These are phyloP conservation scores for Columba livia DNA, from an alignment of 2,113 vertebrate species.

Conservation along the genomic window DNA sequence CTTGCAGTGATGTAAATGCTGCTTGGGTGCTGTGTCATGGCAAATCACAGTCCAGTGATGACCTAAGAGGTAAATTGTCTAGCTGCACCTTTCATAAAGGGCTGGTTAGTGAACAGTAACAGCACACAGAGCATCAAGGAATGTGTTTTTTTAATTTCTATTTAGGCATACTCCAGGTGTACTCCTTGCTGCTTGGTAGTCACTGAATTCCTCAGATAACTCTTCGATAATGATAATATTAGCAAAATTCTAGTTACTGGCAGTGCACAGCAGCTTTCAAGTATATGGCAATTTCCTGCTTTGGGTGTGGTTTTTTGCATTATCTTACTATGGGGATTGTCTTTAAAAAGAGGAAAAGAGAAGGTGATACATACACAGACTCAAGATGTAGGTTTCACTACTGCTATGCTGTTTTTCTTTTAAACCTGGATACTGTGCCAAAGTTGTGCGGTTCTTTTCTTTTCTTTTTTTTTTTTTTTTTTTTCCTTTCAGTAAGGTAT, in stretches of 20 bases:
- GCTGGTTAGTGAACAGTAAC: neutral
- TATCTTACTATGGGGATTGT: neutral
- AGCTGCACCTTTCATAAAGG: neutral
- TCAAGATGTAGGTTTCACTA: constrained; percentile 11
- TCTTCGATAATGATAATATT: neutral
- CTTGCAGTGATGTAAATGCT: neutral
- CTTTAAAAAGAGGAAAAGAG: constrained; percentile 3
- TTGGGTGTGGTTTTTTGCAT: neutral
- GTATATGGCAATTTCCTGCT: neutral
- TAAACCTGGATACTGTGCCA: constrained; percentile 9
- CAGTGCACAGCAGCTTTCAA: neutral
- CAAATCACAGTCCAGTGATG: neutral
- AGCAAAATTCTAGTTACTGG: neutral
- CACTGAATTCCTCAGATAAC: neutral
- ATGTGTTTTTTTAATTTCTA: neutral
- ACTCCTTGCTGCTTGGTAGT: neutral
- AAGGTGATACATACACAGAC: neutral
- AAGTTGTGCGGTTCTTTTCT: neutral
- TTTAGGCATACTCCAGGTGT: neutral
- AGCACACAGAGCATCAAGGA: neutral
- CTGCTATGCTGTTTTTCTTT: neutral
- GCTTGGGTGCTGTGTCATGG: neutral
- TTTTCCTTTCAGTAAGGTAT: neutral
- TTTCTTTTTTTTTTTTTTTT: neutral
- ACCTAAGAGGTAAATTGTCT: neutral